Conservation (phyloP, 92 coral and sea anemone genomes). For the Zoanthus solanderi region DNA sequence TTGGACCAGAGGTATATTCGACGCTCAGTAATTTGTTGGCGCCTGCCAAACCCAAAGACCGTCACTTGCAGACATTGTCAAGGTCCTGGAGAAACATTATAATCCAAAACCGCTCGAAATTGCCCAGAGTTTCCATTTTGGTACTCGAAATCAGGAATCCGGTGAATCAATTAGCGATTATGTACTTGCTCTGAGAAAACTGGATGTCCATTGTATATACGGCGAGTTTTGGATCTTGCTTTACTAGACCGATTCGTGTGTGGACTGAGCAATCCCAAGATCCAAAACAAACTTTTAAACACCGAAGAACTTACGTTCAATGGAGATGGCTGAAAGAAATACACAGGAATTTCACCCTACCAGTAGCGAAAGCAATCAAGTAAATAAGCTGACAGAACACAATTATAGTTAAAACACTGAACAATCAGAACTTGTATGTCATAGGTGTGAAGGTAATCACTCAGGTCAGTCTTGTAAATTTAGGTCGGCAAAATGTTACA, state of each 20-base stretch:
- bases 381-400: too few species aligned
- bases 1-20: conserved; percentile 31
- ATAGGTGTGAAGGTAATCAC: conserved; percentile 70
- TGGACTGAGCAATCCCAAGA: conserved; percentile 57
- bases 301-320: conserved; percentile 58
- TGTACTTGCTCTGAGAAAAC: conserved; percentile 58
- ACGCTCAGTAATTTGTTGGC: conserved; percentile 54
- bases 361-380: not conserved
- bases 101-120: conserved; percentile 43
- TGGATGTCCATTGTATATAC: conserved; percentile 61
- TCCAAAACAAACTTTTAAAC: conserved; percentile 63
- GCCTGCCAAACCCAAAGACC: conserved; percentile 55
- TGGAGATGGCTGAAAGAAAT: conserved; percentile 76
- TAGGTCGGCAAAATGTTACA: conserved; percentile 57
- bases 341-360: conserved; percentile 65
- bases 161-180: conserved; percentile 60
- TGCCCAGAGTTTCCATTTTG: conserved; percentile 66
- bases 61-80: conserved; percentile 30
- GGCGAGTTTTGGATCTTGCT: conserved; percentile 56
- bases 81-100: conserved; percentile 56
- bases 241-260: conserved; percentile 74
- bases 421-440: conserved; percentile 10
- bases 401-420: too few species aligned
- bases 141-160: conserved; percentile 46
- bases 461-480: conserved; percentile 58